Evolutionary conservation across 1,140 invertebrate species (phyloP), one percentile per base, ranked within the genome.

Genomic region (Trachymyrmex septentrionalis): DNA sequence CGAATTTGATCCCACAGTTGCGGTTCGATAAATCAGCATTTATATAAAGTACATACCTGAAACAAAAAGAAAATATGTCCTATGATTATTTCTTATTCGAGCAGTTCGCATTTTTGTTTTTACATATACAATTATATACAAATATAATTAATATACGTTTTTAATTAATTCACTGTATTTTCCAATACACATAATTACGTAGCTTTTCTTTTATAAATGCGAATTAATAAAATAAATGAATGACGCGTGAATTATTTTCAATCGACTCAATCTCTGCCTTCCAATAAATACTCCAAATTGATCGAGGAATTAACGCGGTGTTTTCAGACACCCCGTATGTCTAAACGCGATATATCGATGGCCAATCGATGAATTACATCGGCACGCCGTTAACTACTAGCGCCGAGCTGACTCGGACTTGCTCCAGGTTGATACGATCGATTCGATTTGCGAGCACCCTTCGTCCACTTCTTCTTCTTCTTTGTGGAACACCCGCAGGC

Each of bases 291-390:
- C 5, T 80, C n/a, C n/a, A 69, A 69, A 71, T 71, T 66, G 6
- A 0, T 12, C n/a, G 27, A 57, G 16, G 10, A 76, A 44, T 30
- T 14, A 24, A 66, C 16, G 77, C 48, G 1, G 14, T 67, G 50
- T 24, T 80, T 24, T 24, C 48, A 57, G 57, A 75, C 80, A 63
- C 69, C 57, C 55, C 73, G 2, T 73, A 84, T 19, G 38, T 27
- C 69, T 34, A 27, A 48, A 75, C 24, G 73, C 38, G 75, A 44
- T 53, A 61, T 72, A 80, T 87, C 86, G 63, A 87, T 81, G 38
- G 30, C 50, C 88, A 67, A 86, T 87, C 87, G 86, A 90, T 89
- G 88, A 89, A 90, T 89, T 89, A 88, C 84, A 89, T 85, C 73
- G 81, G 50, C 57, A 88, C 67, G 75, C 88, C 66, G 71, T 89